Conservation (phyloP, 2,888 invertebrate species). For the Mesochorus sp. region DNA sequence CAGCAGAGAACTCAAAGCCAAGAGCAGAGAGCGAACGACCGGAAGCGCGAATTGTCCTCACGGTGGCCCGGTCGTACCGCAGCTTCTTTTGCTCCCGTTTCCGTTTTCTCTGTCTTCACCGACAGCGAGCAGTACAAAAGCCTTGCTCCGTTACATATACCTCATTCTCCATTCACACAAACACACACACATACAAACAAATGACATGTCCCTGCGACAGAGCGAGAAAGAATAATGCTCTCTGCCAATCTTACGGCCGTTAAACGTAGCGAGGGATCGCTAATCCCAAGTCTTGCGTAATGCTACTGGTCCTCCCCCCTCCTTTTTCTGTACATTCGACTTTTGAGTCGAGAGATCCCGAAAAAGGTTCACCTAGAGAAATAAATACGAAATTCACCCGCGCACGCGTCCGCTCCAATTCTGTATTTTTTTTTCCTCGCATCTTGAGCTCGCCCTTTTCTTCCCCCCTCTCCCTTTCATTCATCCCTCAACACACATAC, state of each 20-base stretch:
- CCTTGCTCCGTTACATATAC: background rate
- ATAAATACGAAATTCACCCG: constrained; percentile 56
- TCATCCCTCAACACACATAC: constrained; percentile 5
- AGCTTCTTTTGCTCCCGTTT: constrained; percentile 24
- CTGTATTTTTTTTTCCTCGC: constrained; percentile 11
- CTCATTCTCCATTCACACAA: constrained; percentile 28
- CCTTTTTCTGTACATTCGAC: constrained; percentile 30
- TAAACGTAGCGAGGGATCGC: constrained; percentile 61
- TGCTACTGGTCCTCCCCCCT: constrained; percentile 3
- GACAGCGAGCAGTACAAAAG: constrained; percentile 11
- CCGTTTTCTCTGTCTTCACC: constrained; percentile 29
- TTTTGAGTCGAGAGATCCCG: constrained; percentile 19
- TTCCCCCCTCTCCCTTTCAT: constrained; percentile 6
- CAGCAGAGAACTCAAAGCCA: constrained; percentile 11
- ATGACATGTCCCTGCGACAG: background rate
- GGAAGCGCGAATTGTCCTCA: constrained; percentile 66
- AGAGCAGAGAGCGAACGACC: constrained; percentile 26
- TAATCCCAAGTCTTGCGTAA: constrained; percentile 48
- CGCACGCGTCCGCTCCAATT: constrained; percentile 46
- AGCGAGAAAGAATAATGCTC: constrained; percentile 2
- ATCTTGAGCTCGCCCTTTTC: constrained; percentile 5
- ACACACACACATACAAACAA: constrained; percentile 27
- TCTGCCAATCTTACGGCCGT: constrained; percentile 68
- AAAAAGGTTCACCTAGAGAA: constrained; percentile 24
- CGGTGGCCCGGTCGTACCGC: background rate